Conservation (phyloP, 2,113 vertebrate genomes). For the Chaetodon auriga region DNA sequence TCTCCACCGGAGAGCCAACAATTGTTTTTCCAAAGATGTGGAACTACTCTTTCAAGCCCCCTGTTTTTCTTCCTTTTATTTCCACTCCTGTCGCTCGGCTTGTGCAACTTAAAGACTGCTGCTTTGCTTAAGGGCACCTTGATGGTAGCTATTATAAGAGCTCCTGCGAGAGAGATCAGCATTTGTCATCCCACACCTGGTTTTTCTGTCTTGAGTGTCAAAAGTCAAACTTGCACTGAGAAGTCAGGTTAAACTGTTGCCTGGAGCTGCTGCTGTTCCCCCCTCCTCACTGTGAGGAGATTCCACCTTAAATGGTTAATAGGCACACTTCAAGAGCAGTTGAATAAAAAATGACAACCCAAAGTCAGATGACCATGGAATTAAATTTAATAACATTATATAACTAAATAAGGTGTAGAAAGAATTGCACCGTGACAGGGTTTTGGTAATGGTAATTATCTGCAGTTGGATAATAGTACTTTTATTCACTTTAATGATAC, state of each 20-base stretch:
- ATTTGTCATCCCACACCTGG: conserved; percentile 8
- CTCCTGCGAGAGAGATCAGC: neutral
- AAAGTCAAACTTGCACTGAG: conserved; percentile 8
- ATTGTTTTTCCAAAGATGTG: neutral
- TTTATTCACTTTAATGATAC: conserved; percentile 61
- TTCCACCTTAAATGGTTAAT: conserved; percentile 1
- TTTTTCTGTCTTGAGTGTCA: conserved; percentile 20
- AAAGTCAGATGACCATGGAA: conserved; percentile 39
- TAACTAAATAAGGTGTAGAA: conserved; percentile 43
- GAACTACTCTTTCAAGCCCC: neutral
- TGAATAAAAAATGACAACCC: conserved; percentile 23
- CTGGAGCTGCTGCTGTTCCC: neutral
- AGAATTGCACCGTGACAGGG: conserved; percentile 40
- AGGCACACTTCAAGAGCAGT: conserved; percentile 12
- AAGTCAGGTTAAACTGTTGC: conserved; percentile 1
- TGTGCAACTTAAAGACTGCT: neutral
- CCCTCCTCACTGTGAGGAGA: neutral
- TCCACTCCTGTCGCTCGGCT: neutral
- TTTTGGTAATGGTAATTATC: conserved; percentile 54
- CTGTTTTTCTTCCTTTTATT: neutral
- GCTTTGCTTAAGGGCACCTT: conserved; percentile 44
- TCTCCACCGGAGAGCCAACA: neutral
- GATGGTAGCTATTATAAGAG: neutral
- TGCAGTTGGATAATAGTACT: conserved; percentile 50
- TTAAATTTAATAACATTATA: conserved; percentile 44